Percentiles rank a stretch among this genome's conserved stretches.
phyloP scores from a whole-genome alignment of 2,888 invertebrate genomes.

The Cataglyphis cursor region DNA sequence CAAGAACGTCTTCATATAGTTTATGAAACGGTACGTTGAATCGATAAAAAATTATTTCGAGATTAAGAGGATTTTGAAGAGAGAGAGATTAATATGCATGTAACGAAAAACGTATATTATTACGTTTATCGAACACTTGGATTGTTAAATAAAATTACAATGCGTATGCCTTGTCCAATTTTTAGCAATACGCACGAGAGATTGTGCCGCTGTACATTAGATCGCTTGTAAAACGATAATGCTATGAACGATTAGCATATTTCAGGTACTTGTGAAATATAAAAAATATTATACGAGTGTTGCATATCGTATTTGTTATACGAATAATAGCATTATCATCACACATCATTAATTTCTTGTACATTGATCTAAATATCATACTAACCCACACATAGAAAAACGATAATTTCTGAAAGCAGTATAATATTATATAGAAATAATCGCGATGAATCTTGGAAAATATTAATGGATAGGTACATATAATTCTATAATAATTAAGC shows the following conservation, averaged over 20 bases:
- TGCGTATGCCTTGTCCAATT: conserved; percentile 37
- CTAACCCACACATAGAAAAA: neutral
- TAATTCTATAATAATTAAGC: conserved; percentile 2
- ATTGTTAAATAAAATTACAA: conserved; percentile 38
- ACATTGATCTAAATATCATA: conserved; percentile 33
- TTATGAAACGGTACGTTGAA: neutral
- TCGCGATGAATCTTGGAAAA: neutral
- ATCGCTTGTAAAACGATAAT: conserved; percentile 23
- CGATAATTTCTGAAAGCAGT: neutral
- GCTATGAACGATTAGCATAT: conserved; percentile 21
- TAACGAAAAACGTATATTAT: conserved; percentile 9
- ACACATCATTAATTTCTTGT: conserved; percentile 29
- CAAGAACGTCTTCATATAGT: neutral
- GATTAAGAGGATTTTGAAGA: conserved; percentile 8
- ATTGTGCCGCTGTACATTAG: conserved; percentile 50
- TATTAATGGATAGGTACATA: neutral
- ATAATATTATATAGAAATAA: conserved; percentile 27
- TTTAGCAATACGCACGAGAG: conserved; percentile 38
- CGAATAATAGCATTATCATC: neutral
- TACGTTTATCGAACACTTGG: conserved; percentile 21
- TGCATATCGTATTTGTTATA: conserved; percentile 47
- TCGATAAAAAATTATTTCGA: neutral
- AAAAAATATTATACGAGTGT: conserved; percentile 28
- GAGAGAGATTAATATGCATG: neutral
- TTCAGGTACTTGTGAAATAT: conserved; percentile 27